Conservation (phyloP, 2,888 invertebrate species). For the Dilophus febrilis region DNA sequence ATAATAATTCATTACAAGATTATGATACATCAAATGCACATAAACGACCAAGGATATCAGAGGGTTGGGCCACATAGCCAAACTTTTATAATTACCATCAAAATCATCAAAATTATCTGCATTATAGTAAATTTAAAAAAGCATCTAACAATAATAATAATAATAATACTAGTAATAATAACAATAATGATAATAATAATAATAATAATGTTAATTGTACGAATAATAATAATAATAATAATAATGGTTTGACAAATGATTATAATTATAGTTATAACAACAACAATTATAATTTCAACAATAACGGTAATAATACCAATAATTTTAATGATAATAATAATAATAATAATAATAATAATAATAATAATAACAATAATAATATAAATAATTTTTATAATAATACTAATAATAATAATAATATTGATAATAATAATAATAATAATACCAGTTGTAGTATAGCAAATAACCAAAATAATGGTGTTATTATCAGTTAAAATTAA, state of each 20-base stretch:
- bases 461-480: too few relatives aligned
- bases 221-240: conserved; percentile 1
- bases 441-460: too few relatives aligned
- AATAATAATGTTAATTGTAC: conserved; percentile 4
- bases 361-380: conserved; percentile 7
- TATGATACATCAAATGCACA: conserved; percentile 39
- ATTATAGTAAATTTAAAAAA: background rate
- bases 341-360: background rate
- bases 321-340: background rate
- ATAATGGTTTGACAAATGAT: conserved; percentile 1
- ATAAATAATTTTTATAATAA: conserved; percentile 6
- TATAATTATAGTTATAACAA: conserved; percentile 2
- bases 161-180: conserved; percentile 3
- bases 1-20: conserved; percentile 35
- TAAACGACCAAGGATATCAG: conserved; percentile 75
- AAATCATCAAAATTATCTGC: conserved; percentile 2
- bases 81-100: conserved; percentile 1
- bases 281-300: conserved; percentile 1
- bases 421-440: too few relatives aligned
- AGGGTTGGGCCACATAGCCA: conserved; percentile 82
- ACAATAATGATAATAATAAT: conserved; percentile 4
- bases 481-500: too few relatives aligned
- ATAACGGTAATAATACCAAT: conserved; percentile 9
- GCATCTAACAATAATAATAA: conserved; percentile 10
- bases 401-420: conserved; percentile 9